Evolutionary conservation across 2,888 invertebrate species (phyloP).

Genomic region (Erebia epiphron): DNA sequence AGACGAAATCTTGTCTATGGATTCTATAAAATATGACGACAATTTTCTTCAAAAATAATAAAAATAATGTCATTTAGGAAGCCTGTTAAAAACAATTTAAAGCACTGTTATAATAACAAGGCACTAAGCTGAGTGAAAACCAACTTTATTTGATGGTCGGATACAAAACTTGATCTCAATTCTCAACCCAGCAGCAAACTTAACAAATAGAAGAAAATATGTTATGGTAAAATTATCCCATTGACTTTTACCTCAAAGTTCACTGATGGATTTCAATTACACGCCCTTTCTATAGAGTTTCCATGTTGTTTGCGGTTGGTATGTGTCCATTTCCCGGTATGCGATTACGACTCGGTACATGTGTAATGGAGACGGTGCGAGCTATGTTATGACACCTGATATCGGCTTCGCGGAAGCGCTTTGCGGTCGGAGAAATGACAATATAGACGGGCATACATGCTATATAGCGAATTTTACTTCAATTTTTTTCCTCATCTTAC

Average conservation of each 20-base stretch:
- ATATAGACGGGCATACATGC: neutral
- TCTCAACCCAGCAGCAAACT: neutral
- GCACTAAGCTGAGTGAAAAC: too few species aligned
- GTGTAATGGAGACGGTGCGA: constrained; percentile 23
- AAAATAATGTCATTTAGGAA: too few species aligned
- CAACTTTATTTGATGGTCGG: too few species aligned
- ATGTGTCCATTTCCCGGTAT: constrained; percentile 32
- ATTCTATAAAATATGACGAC: too few species aligned
- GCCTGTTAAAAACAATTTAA: too few species aligned
- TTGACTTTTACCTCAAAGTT: constrained; percentile 5
- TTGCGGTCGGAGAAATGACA: constrained; percentile 18
- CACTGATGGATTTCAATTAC: constrained; percentile 21
- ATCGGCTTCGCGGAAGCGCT: constrained; percentile 31
- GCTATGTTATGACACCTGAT: constrained; percentile 27
- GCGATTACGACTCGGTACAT: constrained; percentile 16
- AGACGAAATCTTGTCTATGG: too few species aligned
- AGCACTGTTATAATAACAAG: too few species aligned
- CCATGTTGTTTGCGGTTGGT: constrained; percentile 18
- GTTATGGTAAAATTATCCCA: neutral
- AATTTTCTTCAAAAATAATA: too few species aligned
- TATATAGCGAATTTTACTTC: neutral
- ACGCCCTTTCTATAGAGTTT: constrained; percentile 9
- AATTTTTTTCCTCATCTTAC: neutral
- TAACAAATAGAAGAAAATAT: neutral
- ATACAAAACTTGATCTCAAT: too few species aligned